Evolutionary conservation across 2,113 vertebrate genomes (phyloP).

Genomic region (Toxostoma redivivum): DNA sequence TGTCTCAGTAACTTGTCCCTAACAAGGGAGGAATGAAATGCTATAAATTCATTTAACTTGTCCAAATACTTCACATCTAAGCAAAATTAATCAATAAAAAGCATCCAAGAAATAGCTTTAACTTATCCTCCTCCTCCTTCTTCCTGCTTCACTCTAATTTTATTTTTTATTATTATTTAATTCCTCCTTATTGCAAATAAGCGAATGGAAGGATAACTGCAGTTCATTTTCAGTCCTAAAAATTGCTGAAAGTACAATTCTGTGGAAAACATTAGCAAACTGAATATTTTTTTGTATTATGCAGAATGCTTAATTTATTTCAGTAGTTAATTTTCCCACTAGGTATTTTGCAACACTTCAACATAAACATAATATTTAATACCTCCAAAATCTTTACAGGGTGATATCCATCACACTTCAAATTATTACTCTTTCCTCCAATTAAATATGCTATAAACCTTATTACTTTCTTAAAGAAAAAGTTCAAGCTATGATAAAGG

Average conservation of each 20-base stretch:
- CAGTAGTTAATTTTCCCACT: background rate
- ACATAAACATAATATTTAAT: background rate
- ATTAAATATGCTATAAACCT: background rate
- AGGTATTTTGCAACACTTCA: background rate
- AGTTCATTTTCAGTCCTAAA: background rate
- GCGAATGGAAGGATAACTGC: background rate
- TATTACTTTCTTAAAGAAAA: background rate
- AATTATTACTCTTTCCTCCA: background rate
- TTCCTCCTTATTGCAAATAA: background rate
- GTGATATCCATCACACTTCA: background rate
- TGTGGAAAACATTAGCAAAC: background rate
- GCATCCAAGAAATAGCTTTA: background rate
- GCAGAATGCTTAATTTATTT: background rate
- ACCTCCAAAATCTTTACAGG: background rate
- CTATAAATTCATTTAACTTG: background rate
- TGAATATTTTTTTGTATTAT: background rate
- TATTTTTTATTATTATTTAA: background rate
- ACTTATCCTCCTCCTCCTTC: background rate
- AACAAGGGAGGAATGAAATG: background rate
- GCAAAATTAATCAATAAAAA: background rate
- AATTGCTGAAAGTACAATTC: background rate
- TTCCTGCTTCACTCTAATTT: background rate
- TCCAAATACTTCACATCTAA: background rate
- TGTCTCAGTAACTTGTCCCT: background rate
- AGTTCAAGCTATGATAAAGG: background rate